Base-by-base conservation (phyloP, 2,797 vertebrate species). In the Xenentodon cancila region DNA sequence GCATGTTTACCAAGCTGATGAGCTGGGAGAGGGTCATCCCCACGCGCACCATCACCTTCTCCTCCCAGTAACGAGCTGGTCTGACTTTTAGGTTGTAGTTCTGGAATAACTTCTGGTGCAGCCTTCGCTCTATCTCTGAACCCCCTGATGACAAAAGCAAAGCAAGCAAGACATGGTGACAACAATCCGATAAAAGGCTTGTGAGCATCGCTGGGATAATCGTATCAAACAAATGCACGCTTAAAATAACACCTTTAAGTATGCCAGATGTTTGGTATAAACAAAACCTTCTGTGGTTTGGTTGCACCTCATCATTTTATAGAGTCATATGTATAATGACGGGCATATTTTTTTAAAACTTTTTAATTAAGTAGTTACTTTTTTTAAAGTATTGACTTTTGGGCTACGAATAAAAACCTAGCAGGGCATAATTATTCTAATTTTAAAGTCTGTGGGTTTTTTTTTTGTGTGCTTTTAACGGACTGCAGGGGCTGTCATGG, bases 1-100 rank as follows among this genome's bases (percentile, higher is more conserved):
- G 22, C 27, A 22, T 48, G 55, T 68, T 77, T 77, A 94, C 94
- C 93, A 94, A 70, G 77, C 93, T 91, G 78, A 94, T 91, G 5
- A 94, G 93, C 80, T 94, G 93, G 3, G 93, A 93, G 45, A 94
- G 86, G 5, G 94, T 94, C 94, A 94, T 94, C 62, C 94, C 94
- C 45, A 94, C 92, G 55, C 92, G 77, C 37, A 94, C 93, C 85
- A 84, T 94, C 75, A 94, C 93, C 63, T 67, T 91, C 20, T 93
- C 91, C 62, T 92, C 84, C 94, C 93, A 94, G 78, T 65, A 69
- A n/a, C 15, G 79, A n/a, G 91, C 91, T 0, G 94, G 94, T 13
- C 94, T 71, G 34, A 94, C 94, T 68, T 94, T 94, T 85, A 92
- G 74, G 82, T 94, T 94, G 82, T 94, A 94, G 73, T 90, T 79